A percentile compares a stretch with the other conserved stretches of the same genome.
phyloP scores from a whole-genome alignment of 1,140 invertebrate genomes.

The Idris sp. region DNA sequence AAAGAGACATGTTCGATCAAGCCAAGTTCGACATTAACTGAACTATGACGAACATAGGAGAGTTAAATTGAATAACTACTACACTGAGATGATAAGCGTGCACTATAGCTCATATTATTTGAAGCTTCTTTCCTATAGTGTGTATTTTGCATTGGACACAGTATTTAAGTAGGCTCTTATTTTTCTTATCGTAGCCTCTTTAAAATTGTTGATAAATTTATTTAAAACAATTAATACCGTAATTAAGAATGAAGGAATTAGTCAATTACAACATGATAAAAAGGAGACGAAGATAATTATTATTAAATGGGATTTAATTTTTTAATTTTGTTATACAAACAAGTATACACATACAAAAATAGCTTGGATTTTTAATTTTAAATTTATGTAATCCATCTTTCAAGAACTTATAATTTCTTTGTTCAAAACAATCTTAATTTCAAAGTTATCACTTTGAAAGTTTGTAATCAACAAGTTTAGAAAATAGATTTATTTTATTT shows the following conservation, averaged over 20 bases:
- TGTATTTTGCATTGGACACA: conserved; percentile 55
- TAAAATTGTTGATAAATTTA: conserved; percentile 28
- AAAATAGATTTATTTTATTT: conserved; percentile 1
- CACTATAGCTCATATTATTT: conserved; percentile 58
- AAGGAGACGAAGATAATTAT: too few species aligned
- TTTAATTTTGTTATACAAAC: too few species aligned
- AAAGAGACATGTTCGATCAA: conserved; percentile 66
- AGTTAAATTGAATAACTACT: conserved; percentile 77
- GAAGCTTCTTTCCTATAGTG: conserved; percentile 61
- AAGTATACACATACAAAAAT: too few species aligned
- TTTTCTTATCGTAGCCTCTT: conserved; percentile 33
- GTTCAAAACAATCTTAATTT: too few species aligned
- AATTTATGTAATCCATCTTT: too few species aligned
- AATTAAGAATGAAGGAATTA: too few species aligned
- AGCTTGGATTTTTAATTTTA: too few species aligned
- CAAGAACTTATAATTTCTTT: too few species aligned
- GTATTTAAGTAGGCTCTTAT: conserved; percentile 42
- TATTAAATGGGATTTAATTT: too few species aligned
- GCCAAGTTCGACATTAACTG: conserved; percentile 73
- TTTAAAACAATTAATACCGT: conserved; percentile 14
- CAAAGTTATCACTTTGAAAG: too few species aligned
- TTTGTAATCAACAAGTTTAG: too few species aligned
- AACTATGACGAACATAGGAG: conserved; percentile 75
- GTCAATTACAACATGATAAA: too few species aligned
- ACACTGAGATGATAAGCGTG: conserved; percentile 63